Conservation (phyloP, 1,140 invertebrate species). For the Drosophila busckii region DNA sequence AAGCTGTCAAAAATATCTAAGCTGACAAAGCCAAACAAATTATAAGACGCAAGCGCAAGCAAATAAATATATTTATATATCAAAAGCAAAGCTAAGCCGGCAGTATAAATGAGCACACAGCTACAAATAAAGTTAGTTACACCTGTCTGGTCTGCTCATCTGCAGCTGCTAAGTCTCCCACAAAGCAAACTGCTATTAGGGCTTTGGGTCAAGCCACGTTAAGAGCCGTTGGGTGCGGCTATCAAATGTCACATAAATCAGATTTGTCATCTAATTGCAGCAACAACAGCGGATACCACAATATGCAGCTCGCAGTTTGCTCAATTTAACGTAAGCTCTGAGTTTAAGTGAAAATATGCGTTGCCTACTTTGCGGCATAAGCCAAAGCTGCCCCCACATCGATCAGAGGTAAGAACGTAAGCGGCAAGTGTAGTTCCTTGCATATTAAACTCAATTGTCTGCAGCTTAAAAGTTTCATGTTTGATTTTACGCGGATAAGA, state of each 20-base stretch:
- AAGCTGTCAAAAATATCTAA: conserved; percentile 68
- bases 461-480: conserved; percentile 70
- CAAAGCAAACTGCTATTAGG: conserved; percentile 17
- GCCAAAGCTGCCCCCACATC: conserved; percentile 2
- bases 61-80: conserved; percentile 25
- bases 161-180: conserved; percentile 20
- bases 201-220: conserved; percentile 28
- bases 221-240: conserved; percentile 39
- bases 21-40: conserved; percentile 66
- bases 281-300: too few species aligned
- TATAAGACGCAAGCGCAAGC: conserved; percentile 30
- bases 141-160: neutral
- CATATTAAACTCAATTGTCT: conserved; percentile 69
- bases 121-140: conserved; percentile 32
- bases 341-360: conserved; percentile 31
- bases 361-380: conserved; percentile 27
- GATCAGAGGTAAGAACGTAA: neutral
- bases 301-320: too few species aligned
- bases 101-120: conserved; percentile 40
- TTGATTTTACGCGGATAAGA: conserved; percentile 69
- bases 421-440: conserved; percentile 15
- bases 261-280: conserved; percentile 65
- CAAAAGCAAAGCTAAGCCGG: conserved; percentile 18
- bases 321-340: conserved; percentile 41
- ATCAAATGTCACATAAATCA: conserved; percentile 75